Base-by-base conservation (phyloP, 2,888 invertebrate genomes). In the Drosophila nr. medialis region DNA sequence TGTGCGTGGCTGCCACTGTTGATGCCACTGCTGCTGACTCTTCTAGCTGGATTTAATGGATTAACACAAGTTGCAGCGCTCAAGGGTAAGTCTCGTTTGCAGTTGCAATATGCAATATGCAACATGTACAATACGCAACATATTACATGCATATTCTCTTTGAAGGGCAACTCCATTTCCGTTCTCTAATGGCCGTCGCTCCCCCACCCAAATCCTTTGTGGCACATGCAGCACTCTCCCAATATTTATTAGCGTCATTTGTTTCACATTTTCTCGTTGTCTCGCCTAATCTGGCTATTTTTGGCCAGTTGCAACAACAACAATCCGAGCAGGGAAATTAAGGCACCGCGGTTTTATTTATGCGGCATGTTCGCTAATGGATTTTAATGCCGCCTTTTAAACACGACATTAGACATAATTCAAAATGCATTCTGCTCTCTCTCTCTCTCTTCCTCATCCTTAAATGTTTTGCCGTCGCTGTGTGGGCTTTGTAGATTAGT, bases 61-160 rank as follows among this genome's bases (percentile, higher is more conserved):
- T 91, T 92, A 89, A 86, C 89, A 80, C 85, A 85, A 86, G 92
- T 91, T 85, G 86, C 90, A 72, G 92, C 92, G 80, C 92, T 91
- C 87, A 91, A 91, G 92, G 91, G 91, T 91, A 91, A 91, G 91
- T 91, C 67, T 75, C 64, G 51, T 21, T 32, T 15, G 13, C 56
- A 11, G 54, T 24, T 54, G 54, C 56, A 63, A 27, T 60, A 21
- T 34, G 27, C 48, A 62, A 50, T 15, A n/a, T 50, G 45, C 27
- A n/a, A 11, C 29, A 6, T 61, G 48, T 61, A 61, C 54, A 54
- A 51, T 21, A 21, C 42, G 34, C 42, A 40, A 45, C 53, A 50
- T 54, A 36, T 59, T 45, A 21, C 36, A 54, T 27, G 36, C 38
- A 65, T 38, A 29, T 38, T 38, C 5, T 45, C 50, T 77, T 78